Evolutionary conservation across 2,797 vertebrate species (phyloP).

Genomic region (Poeciliopsis paucimaculata): DNA sequence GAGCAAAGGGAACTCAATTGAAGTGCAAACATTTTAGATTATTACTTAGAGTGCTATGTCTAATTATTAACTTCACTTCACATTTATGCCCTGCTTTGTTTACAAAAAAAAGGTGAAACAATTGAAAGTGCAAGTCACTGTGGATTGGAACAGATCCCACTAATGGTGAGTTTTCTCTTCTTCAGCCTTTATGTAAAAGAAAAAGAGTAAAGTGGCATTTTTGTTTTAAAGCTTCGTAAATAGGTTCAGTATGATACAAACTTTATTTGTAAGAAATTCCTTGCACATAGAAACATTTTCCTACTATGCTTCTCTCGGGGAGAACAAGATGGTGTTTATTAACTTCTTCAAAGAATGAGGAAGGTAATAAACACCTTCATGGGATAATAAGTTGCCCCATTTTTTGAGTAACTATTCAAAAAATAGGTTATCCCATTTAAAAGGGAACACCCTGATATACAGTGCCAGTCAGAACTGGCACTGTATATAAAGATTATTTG

Average conservation of each 20-base stretch:
- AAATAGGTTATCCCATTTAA: too few species aligned
- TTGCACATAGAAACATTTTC: background rate
- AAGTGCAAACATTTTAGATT: background rate
- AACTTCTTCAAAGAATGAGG: slow-evolving; percentile 7
- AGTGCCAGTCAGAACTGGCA: too few species aligned
- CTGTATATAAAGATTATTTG: background rate
- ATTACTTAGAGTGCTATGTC: background rate
- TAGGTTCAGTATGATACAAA: background rate
- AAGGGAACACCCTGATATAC: too few species aligned
- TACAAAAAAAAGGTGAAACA: background rate
- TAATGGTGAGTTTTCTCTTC: background rate
- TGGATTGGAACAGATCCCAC: background rate
- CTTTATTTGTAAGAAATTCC: background rate
- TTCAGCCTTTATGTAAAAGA: background rate
- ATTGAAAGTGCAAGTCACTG: background rate
- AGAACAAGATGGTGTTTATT: background rate
- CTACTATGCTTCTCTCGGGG: background rate
- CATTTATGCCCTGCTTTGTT: background rate
- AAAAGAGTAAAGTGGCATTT: background rate
- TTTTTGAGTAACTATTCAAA: too few species aligned
- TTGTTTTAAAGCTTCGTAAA: background rate
- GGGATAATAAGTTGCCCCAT: too few species aligned
- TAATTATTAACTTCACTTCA: background rate
- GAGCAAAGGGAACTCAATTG: background rate
- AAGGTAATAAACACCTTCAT: too few species aligned